phyloP scores from a whole-genome alignment of 2,888 invertebrate species.

The Polia nebulosa region DNA sequence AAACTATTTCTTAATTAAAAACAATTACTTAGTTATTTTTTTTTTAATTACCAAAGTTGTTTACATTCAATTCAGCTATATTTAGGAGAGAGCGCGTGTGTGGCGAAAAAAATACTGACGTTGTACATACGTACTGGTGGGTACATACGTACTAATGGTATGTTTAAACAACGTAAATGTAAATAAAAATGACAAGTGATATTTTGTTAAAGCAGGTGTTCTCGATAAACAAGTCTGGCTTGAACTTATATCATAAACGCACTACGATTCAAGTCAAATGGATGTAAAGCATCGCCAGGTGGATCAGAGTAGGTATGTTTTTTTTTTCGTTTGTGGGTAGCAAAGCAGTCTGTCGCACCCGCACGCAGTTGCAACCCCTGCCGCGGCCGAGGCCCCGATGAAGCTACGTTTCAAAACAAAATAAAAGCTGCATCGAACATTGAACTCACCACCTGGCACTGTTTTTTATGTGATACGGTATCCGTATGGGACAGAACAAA shows the following conservation, averaged over 20 bases:
- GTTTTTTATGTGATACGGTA: slow-evolving; percentile 75
- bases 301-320: slow-evolving; percentile 70
- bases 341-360: slow-evolving; percentile 55
- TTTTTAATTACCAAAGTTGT: too few relatives aligned
- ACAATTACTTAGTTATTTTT: too few relatives aligned
- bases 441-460: slow-evolving; percentile 87
- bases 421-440: slow-evolving; percentile 82
- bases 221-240: slow-evolving; percentile 46
- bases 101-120: slow-evolving; percentile 33
- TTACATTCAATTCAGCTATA: too few relatives aligned
- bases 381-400: slow-evolving; percentile 70
- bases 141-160: slow-evolving; percentile 29
- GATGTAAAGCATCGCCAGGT: slow-evolving; percentile 77
- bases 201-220: slow-evolving; percentile 58
- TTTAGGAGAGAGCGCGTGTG: slow-evolving; percentile 18
- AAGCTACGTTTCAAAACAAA: slow-evolving; percentile 82
- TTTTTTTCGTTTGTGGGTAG: slow-evolving; percentile 31
- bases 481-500: slow-evolving; percentile 53
- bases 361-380: slow-evolving; percentile 73
- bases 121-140: slow-evolving; percentile 29
- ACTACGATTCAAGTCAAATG: slow-evolving; percentile 37
- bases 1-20: slow-evolving; percentile 4
- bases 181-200: slow-evolving; percentile 51
- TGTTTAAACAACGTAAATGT: slow-evolving; percentile 45
- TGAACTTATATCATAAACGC: too few relatives aligned